Percentiles rank a stretch among this genome's conserved stretches.
Evolutionary conservation across 2,797 vertebrate species (phyloP).

Genomic region (Loriculus beryllinus): DNA sequence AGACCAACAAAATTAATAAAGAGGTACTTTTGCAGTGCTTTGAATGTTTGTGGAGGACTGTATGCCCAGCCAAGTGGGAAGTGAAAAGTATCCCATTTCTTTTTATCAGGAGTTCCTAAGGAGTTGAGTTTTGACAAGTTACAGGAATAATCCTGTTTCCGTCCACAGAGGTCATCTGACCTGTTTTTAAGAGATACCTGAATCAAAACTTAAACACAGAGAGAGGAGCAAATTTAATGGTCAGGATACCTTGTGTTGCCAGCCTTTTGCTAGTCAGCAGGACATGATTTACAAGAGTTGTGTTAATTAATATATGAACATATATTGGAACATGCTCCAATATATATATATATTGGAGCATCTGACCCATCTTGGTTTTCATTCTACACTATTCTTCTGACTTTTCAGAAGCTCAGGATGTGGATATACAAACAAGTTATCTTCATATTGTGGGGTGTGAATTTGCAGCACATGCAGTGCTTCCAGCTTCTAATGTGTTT

Average conservation of each 20-base stretch:
- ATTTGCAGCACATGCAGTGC: neutral
- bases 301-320: neutral
- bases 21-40: constrained; percentile 77
- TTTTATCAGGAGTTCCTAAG: neutral
- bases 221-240: neutral
- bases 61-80: neutral
- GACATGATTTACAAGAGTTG: fast-evolving
- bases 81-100: neutral
- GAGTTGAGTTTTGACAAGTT: neutral
- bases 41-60: neutral
- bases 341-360: neutral
- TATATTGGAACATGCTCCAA: no score
- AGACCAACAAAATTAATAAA: constrained; percentile 88
- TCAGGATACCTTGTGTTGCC: neutral
- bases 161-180: neutral
- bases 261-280: neutral
- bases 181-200: neutral
- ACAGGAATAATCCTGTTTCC: neutral
- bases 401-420: neutral
- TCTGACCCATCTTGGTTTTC: neutral
- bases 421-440: neutral
- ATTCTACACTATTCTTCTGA: neutral
- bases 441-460: neutral
- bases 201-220: neutral
- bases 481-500: neutral